Evolutionary conservation across 2,888 invertebrate species (phyloP).

Genomic region (Orthonevra nobilis): DNA sequence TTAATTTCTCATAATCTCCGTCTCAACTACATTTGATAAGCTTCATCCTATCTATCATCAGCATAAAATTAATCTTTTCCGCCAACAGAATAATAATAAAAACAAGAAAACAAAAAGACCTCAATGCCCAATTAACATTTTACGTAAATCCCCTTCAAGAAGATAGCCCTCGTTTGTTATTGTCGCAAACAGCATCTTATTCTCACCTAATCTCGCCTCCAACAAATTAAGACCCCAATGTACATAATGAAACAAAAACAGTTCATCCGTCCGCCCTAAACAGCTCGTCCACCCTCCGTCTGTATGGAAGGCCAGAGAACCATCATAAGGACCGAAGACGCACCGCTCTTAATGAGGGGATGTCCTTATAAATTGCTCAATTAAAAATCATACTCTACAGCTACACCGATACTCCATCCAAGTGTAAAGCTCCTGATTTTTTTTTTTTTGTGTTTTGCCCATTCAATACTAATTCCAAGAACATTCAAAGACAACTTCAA

Average conservation of each 20-base stretch:
- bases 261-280: not conserved
- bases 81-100: not conserved
- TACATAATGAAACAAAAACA: conserved; percentile 24
- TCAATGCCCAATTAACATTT: conserved; percentile 63
- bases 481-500: conserved; percentile 6
- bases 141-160: conserved; percentile 35
- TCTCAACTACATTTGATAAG: too few relatives aligned
- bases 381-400: conserved; percentile 65
- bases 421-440: conserved; percentile 28
- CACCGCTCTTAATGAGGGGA: conserved; percentile 64
- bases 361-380: conserved; percentile 67
- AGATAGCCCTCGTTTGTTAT: conserved; percentile 53
- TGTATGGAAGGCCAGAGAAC: conserved; percentile 14
- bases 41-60: too few relatives aligned
- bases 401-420: conserved; percentile 31
- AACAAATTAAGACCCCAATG: conserved; percentile 47
- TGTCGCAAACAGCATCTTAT: conserved; percentile 67
- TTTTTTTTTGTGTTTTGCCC: too few relatives aligned
- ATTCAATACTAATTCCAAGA: conserved; percentile 4
- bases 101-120: conserved; percentile 29
- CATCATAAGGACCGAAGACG: too few relatives aligned
- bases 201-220: conserved; percentile 63
- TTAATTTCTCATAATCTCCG: too few relatives aligned
- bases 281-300: conserved; percentile 20
- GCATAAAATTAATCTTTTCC: not conserved